Percentiles rank a stretch among this genome's conserved stretches.
These are phyloP conservation scores for Leptogaster cylindrica DNA, from an alignment of 2,888 invertebrate species.

Conservation along the genomic window DNA sequence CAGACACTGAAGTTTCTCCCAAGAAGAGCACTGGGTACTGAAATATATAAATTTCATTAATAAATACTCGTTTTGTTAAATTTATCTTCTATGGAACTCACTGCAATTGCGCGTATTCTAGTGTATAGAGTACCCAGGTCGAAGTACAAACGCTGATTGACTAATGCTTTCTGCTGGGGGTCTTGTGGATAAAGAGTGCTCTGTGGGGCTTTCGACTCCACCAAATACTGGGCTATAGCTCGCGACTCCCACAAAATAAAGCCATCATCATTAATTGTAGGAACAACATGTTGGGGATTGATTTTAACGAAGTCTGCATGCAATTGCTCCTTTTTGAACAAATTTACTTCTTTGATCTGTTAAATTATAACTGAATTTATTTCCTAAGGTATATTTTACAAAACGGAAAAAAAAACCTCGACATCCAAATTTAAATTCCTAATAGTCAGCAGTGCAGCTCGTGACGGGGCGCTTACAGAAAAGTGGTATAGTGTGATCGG, in stretches of 20 bases:
- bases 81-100: constrained; percentile 53
- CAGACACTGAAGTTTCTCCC: constrained; percentile 66
- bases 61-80: not conserved
- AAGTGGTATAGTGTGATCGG: constrained; percentile 66
- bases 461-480: constrained; percentile 68
- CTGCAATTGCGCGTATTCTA: constrained; percentile 69
- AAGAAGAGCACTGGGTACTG: constrained; percentile 69
- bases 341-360: constrained; percentile 63
- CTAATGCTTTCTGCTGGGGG: constrained; percentile 64
- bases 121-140: constrained; percentile 69
- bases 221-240: constrained; percentile 70
- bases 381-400: no score
- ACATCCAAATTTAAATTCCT: constrained; percentile 66
- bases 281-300: constrained; percentile 73
- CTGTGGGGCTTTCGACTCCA: constrained; percentile 64
- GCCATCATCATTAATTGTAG: constrained; percentile 72
- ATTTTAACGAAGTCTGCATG: constrained; percentile 66
- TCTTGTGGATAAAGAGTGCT: constrained; percentile 69
- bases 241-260: constrained; percentile 73
- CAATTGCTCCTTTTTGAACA: constrained; percentile 68
- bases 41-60: constrained; percentile 50
- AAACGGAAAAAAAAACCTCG: constrained; percentile 57
- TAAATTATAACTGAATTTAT: not conserved
- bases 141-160: constrained; percentile 70
- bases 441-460: constrained; percentile 68